Percentiles rank a stretch among this genome's conserved stretches.
phyloP scores from a whole-genome alignment of 2,888 invertebrate genomes.

The Synergus gifuensis region DNA sequence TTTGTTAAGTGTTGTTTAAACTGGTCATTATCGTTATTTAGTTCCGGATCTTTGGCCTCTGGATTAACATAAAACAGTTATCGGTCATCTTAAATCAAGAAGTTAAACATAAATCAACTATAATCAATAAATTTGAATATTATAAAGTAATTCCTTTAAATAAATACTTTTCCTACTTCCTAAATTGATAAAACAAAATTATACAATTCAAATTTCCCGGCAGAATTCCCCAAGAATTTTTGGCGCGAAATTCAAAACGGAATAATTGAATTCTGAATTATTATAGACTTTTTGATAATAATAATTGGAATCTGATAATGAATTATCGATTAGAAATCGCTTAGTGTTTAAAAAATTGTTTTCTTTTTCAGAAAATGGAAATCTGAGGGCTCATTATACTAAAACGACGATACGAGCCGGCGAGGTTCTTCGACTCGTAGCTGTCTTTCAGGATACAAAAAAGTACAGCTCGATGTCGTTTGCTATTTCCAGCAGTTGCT shows the following conservation, averaged over 20 bases:
- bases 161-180: neutral
- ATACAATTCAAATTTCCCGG: neutral
- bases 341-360: neutral
- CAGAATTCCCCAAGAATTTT: no score
- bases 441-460: slow-evolving; percentile 79
- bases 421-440: slow-evolving; percentile 79
- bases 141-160: neutral
- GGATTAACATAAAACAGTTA: neutral
- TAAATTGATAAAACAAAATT: neutral
- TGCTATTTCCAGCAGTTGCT: slow-evolving; percentile 70
- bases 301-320: neutral
- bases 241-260: neutral
- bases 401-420: slow-evolving; percentile 79
- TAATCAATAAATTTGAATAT: neutral
- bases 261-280: neutral
- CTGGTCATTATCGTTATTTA: slow-evolving; percentile 9
- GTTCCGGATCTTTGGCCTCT: neutral
- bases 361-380: slow-evolving; percentile 70
- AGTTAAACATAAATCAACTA: neutral
- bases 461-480: slow-evolving; percentile 74
- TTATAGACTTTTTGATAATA: neutral
- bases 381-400: slow-evolving; percentile 77
- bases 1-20: slow-evolving; percentile 19
- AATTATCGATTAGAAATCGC: neutral
- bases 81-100: neutral